Base-by-base conservation (phyloP, 2,797 vertebrate genomes). In the Brachymystax lenok region DNA sequence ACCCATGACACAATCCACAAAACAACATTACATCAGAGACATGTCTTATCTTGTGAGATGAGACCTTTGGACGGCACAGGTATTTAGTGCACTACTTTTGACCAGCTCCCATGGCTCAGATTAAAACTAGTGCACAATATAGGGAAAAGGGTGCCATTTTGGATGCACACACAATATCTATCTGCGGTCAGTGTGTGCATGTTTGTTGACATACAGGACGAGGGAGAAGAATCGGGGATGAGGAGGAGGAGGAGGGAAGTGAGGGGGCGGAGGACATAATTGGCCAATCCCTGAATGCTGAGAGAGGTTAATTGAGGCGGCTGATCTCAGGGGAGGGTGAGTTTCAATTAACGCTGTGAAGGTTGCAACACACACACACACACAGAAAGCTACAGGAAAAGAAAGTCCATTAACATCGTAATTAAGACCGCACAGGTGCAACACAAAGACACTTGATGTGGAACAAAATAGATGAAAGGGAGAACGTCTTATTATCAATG, bases 291-390 rank as follows among this genome's bases (percentile, higher is more conserved):
- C 78, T 79, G 77, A 79, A 78, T 75, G 4, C 80, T 68, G 82
- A 81, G 82, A 80, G 88, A 91, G 89, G 91, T 91, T 89, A 92
- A 92, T 88, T 89, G 88, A 90, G 88, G 84, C 61, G 84, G 87
- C 82, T 80, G 79, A 72, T 83, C 83, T 66, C 78, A 83, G 83
- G 88, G 83, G 84, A 51, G 83, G 83, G 84, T 27, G 61, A 83
- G 84, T 89, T 91, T 89, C 89, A 90, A 91, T 91, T 91, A 91
- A 88, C 78, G 80, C 74, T 84, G 84, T 87, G 89, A 91, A 64
- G 40, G 63, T 27, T 17, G 40, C 21, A 8, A 13, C n/a, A 8
- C 30, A 8, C 50, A 35, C 52, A 6, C 64, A 66, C 63, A 66
- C 21, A 16, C 27, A 30, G 12, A 84, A 67, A 88, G 82, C 85